phyloP scores from a whole-genome alignment of 2,888 invertebrate genomes.

The Dolomedes plantarius region DNA sequence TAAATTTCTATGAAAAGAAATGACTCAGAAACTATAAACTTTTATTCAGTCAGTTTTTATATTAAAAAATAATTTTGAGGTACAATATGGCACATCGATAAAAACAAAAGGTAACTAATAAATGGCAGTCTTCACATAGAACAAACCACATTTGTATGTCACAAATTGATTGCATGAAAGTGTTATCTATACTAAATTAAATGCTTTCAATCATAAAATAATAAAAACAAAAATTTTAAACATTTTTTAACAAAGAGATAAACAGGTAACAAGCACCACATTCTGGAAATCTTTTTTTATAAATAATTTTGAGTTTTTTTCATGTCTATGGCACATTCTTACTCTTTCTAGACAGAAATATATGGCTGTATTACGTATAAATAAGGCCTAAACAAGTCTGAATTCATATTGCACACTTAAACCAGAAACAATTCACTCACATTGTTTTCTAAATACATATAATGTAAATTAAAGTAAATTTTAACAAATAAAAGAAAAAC shows the following conservation, averaged over 20 bases:
- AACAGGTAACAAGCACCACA: neutral
- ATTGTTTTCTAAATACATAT: too few relatives aligned
- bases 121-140: neutral
- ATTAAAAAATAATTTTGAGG: conserved; percentile 11
- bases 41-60: conserved; percentile 7
- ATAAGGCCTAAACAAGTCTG: too few relatives aligned
- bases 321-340: neutral
- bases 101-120: conserved; percentile 11
- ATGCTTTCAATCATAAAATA: too few relatives aligned
- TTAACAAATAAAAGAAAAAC: too few relatives aligned
- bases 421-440: too few relatives aligned
- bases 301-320: neutral
- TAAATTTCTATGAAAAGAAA: neutral
- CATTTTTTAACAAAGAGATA: neutral
- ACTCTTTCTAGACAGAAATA: too few relatives aligned
- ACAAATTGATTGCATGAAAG: neutral
- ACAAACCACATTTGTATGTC: neutral
- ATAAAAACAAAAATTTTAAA: too few relatives aligned
- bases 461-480: too few relatives aligned
- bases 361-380: too few relatives aligned
- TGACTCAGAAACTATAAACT: neutral
- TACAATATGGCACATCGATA: conserved; percentile 13
- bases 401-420: too few relatives aligned
- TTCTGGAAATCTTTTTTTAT: too few relatives aligned
- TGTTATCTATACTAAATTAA: too few relatives aligned